These are phyloP conservation scores for Hormiphora californensis DNA, from an alignment of 37 sponge, comb jelly and placozoan genomes.

Conservation along the genomic window DNA sequence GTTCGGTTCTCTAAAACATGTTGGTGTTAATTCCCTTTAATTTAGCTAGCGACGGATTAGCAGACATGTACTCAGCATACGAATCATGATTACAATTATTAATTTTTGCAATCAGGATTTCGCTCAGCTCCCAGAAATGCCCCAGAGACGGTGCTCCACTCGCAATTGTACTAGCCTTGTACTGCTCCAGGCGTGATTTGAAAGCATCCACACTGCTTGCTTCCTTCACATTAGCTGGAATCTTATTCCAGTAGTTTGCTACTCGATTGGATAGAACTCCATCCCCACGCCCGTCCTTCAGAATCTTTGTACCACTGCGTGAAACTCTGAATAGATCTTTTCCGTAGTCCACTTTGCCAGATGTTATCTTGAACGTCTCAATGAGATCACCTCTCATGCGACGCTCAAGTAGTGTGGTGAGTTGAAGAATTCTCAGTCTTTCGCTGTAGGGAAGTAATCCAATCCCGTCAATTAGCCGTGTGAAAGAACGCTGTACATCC, in stretches of 20 bases:
- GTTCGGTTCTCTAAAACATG: no score
- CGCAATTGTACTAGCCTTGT: no score
- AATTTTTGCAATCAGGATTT: no score
- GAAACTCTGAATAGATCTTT: neutral
- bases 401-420: neutral
- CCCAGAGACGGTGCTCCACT: no score
- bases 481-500: constrained; percentile 22
- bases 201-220: no score
- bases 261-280: neutral
- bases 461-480: neutral
- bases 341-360: neutral
- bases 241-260: constrained; percentile 27
- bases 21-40: no score
- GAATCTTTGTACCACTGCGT: constrained; percentile 4
- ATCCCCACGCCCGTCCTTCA: neutral
- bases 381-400: neutral
- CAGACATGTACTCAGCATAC: no score
- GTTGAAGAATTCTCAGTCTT: neutral
- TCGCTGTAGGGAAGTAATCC: neutral
- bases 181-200: no score
- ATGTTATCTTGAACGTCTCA: neutral
- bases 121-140: no score
- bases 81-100: no score
- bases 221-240: no score
- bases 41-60: no score